Percentiles rank a stretch among this genome's conserved stretches.
These are phyloP conservation scores for Callinectes sapidus DNA, from an alignment of 2,888 invertebrate genomes.

Conservation along the genomic window DNA sequence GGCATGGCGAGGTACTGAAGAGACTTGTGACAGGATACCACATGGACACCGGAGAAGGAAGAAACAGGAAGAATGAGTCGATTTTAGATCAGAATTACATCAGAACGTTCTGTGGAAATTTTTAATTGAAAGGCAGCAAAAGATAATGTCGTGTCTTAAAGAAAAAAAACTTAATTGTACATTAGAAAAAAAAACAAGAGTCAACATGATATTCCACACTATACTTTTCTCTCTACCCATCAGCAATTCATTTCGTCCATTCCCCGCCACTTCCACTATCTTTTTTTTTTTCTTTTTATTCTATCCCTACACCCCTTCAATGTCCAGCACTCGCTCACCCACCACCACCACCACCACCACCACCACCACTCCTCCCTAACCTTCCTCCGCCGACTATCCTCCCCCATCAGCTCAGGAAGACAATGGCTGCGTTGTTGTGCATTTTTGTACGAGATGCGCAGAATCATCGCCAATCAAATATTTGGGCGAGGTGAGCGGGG, in stretches of 20 bases:
- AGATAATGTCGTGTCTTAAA: no score
- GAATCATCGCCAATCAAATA: slow-evolving; percentile 66
- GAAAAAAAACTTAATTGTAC: background rate
- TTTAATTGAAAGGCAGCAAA: background rate
- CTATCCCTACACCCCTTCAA: slow-evolving; percentile 10
- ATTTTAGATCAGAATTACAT: background rate
- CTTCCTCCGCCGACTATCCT: background rate
- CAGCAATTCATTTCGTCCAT: background rate
- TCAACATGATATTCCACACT: background rate
- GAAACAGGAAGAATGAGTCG: background rate
- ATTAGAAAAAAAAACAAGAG: background rate
- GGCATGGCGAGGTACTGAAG: background rate
- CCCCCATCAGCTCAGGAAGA: slow-evolving; percentile 45
- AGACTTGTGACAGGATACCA: background rate
- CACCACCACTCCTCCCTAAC: background rate
- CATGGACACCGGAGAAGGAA: background rate
- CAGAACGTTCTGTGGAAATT: background rate
- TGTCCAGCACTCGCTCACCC: background rate
- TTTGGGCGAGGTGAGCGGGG: slow-evolving; percentile 58
- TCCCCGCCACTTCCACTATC: background rate
- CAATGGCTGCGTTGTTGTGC: slow-evolving; percentile 62
- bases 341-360: background rate
- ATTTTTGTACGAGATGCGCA: slow-evolving; percentile 61
- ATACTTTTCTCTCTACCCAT: background rate
- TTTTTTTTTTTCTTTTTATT: background rate